A percentile compares a stretch with the other conserved stretches of the same genome.
Conservation (phyloP, 1,140 invertebrate species). For the Drosophila kohkoa region DNA sequence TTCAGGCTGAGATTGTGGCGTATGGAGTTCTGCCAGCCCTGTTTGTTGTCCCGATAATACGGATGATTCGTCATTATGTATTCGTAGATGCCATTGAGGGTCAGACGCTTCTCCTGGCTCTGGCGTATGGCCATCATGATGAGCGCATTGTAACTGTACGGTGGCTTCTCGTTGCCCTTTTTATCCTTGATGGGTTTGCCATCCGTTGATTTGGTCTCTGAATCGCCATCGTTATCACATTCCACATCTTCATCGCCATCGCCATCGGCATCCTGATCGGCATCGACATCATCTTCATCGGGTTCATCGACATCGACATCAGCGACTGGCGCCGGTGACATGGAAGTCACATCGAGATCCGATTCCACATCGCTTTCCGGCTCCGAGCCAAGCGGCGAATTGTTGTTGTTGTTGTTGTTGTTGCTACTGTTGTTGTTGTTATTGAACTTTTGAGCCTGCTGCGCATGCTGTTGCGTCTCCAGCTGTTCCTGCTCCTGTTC, state of each 20-base stretch:
- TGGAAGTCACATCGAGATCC: constrained; percentile 92
- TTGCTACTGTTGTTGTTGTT: constrained; percentile 59
- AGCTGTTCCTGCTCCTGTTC: constrained; percentile 44
- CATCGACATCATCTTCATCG: constrained; percentile 59
- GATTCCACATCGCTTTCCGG: constrained; percentile 88
- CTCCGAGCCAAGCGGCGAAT: constrained; percentile 78
- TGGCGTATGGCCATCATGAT: constrained; percentile 99
- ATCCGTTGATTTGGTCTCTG: constrained; percentile 64
- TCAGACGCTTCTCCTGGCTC: constrained; percentile 96
- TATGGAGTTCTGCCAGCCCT: constrained; percentile 99
- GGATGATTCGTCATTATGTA: constrained; percentile 99
- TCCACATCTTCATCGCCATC: constrained; percentile 64
- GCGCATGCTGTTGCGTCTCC: constrained; percentile 36
- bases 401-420: constrained; percentile 46
- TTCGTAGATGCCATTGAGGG: constrained; percentile 99
- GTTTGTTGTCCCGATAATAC: constrained; percentile 98
- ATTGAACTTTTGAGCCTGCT: constrained; percentile 26
- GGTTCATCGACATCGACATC: constrained; percentile 52
- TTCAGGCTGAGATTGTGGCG: constrained; percentile 98
- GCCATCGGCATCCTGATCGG: constrained; percentile 46
- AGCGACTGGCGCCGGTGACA: constrained; percentile 75
- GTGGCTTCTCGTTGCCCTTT: constrained; percentile 89
- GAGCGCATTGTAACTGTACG: constrained; percentile 99
- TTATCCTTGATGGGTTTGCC: constrained; percentile 73
- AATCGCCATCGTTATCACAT: constrained; percentile 66